phyloP scores from a whole-genome alignment of 2,113 vertebrate genomes.

The Ranitomeya variabilis region DNA sequence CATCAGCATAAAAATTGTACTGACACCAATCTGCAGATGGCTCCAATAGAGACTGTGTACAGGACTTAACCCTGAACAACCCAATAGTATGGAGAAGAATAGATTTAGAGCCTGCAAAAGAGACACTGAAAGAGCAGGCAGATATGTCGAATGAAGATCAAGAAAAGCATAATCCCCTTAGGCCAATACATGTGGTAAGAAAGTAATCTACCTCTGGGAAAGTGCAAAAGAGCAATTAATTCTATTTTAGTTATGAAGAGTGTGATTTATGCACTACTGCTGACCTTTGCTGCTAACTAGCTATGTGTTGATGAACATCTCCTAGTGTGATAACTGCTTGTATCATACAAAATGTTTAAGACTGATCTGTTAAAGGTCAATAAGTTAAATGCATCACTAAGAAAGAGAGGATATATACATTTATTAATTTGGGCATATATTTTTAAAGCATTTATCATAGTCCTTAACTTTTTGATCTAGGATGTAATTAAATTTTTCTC shows the following conservation, averaged over 20 bases:
- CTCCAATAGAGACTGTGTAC: background rate
- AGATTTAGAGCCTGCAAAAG: background rate
- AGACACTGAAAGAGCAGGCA: background rate
- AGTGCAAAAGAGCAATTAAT: constrained; percentile 64
- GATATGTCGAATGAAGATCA: background rate
- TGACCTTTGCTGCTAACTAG: constrained; percentile 69
- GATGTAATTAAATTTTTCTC: background rate
- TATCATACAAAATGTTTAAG: constrained; percentile 61
- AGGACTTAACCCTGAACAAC: background rate
- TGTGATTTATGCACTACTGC: constrained; percentile 66
- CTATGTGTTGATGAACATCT: constrained; percentile 71
- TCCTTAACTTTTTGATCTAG: background rate
- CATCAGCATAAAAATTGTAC: background rate
- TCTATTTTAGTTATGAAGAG: constrained; percentile 64
- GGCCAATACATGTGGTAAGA: background rate
- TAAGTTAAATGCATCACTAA: constrained; percentile 66
- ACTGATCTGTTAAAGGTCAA: constrained; percentile 62
- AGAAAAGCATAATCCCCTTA: background rate
- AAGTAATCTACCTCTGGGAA: constrained; percentile 61
- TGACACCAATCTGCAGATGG: background rate
- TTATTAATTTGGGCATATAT: background rate
- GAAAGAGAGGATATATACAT: constrained; percentile 48
- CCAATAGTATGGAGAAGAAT: background rate
- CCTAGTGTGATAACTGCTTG: constrained; percentile 63
- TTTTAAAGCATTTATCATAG: background rate